phyloP scores from a whole-genome alignment of 2,113 vertebrate species.

The Clarias batrachus region DNA sequence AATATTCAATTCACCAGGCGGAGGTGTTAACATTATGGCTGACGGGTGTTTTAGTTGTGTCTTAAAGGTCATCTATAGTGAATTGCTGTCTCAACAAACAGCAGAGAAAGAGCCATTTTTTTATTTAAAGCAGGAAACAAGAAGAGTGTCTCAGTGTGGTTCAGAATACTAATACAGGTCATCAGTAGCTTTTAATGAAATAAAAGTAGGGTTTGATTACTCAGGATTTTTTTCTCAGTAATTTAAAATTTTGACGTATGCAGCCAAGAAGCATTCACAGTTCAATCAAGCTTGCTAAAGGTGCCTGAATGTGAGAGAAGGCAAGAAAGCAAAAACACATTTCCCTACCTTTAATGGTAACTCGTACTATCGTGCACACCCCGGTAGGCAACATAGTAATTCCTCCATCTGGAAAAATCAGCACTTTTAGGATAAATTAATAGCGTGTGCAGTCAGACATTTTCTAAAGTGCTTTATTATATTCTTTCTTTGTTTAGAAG shows the following conservation, averaged over 20 bases:
- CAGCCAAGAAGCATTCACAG: background rate
- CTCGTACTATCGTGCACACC: background rate
- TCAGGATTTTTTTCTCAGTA: background rate
- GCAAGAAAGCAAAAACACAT: background rate
- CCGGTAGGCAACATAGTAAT: background rate
- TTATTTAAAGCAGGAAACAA: conserved; percentile 20
- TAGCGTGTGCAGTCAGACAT: background rate
- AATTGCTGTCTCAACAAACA: conserved; percentile 42
- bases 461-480: background rate
- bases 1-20: no score
- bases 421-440: background rate
- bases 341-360: background rate
- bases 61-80: conserved; percentile 30
- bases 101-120: background rate
- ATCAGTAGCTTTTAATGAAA: background rate
- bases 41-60: no score
- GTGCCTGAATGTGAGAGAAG: background rate
- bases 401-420: background rate
- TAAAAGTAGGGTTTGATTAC: background rate
- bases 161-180: background rate
- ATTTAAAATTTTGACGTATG: background rate
- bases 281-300: background rate
- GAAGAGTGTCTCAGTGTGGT: background rate
- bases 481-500: background rate
- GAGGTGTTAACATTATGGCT: no score